Evolutionary conservation across 2,113 vertebrate species (phyloP), one percentile per base, ranked within the genome.

Genomic region (Dendropsophus ebraccatus): DNA sequence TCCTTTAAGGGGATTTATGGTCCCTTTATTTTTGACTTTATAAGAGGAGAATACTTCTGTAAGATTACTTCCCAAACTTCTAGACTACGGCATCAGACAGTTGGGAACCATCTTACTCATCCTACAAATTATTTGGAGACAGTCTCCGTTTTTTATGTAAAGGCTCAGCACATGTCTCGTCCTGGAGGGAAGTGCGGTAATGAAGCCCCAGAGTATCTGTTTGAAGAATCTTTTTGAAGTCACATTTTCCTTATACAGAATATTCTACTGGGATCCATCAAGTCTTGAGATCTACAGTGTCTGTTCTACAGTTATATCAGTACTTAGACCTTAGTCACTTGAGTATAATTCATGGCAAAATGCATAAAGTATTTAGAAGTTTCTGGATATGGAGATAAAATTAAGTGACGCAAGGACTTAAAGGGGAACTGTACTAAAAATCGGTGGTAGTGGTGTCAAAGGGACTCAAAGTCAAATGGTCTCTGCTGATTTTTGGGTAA

Each of bases 161-260:
- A n/a, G 19, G 56, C 23, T 58, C 21, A 10, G 56, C 56, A 10
- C 56, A 21, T 32, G 30, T 69, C 65, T 69, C 4, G 65, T 69
- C 65, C 65, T 69, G 65, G 32, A 69, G 65, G 56, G 65, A 35
- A 19, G 32, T 16, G 65, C 30, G 7, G 65, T 35, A 8, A 69
- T 69, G 16, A 35, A 69, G 17, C 65, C n/a, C 30, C 65, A 14
- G 11, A 69, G 30, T 69, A 69, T 69, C 65, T 69, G 30, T 69
- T 35, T 35, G 65, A 69, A 69, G 65, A 37, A 69, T 69, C 65
- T 35, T 69, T 65, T 69, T 67, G 62, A 67, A 67, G 62, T 67
- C 62, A 67, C 62, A 67, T 67, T 67, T 67, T 67, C 62, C 62
- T 67, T 67, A 32, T 67, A 13, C 30, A 67, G 28, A 17, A 30